These are phyloP conservation scores for Cirrhinus mrigala DNA, from an alignment of 2,797 vertebrate genomes.

Conservation along the genomic window DNA sequence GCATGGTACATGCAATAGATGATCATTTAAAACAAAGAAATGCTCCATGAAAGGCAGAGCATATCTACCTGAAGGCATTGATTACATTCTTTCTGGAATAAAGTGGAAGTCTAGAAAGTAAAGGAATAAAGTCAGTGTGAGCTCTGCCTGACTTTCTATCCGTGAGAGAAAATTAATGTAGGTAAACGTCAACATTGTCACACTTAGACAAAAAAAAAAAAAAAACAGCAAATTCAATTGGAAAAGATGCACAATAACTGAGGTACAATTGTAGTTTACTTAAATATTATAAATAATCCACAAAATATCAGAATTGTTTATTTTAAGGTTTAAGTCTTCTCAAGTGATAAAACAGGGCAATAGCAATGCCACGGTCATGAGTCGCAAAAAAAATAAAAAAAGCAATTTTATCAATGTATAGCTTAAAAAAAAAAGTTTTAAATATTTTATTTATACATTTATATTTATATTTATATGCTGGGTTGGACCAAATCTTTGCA, in stretches of 20 bases:
- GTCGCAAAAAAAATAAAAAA: no score
- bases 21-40: conserved; percentile 68
- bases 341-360: no score
- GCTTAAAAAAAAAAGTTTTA: no score
- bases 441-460: no score
- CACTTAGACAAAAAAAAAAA: background rate
- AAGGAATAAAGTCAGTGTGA: conserved; percentile 59
- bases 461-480: no score
- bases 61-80: conserved; percentile 85
- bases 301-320: background rate
- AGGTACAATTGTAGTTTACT: background rate
- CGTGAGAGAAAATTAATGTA: background rate
- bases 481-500: no score
- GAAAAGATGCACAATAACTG: background rate
- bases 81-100: conserved; percentile 89
- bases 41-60: conserved; percentile 73
- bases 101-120: conserved; percentile 81
- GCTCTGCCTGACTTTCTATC: background rate
- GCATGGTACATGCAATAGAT: conserved; percentile 69
- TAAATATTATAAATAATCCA: background rate
- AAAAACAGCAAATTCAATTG: background rate
- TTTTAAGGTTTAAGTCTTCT: no score
- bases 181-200: background rate
- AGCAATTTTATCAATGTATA: background rate
- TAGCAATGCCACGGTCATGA: no score